Conservation (phyloP, 1,140 invertebrate genomes). For the Lasioglossum albipes region DNA sequence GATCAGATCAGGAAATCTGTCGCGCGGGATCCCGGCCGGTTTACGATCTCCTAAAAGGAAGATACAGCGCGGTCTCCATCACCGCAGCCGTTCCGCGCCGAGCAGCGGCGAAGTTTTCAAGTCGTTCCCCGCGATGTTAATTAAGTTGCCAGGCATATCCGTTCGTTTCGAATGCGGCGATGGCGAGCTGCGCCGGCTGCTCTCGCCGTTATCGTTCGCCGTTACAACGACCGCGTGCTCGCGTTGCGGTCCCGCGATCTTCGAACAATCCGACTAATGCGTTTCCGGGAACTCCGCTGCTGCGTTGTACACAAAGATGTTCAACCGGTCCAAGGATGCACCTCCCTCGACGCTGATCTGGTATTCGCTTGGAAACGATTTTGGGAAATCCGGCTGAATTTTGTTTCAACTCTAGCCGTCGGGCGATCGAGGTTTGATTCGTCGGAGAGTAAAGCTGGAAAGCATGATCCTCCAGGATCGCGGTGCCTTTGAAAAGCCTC, state of each 20-base stretch:
- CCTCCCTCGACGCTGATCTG: background rate
- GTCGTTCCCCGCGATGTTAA: slow-evolving; percentile 32
- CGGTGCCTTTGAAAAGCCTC: background rate
- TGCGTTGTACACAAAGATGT: background rate
- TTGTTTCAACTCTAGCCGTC: background rate
- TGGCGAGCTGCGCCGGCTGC: slow-evolving; percentile 20
- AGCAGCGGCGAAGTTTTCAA: slow-evolving; percentile 20
- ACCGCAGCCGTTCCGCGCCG: background rate
- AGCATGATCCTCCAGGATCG: background rate
- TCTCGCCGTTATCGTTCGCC: slow-evolving; percentile 36
- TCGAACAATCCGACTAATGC: slow-evolving; percentile 5
- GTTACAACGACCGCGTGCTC: slow-evolving; percentile 24
- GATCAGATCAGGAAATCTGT: background rate
- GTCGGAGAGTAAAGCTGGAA: background rate
- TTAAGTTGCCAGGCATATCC: slow-evolving; percentile 24
- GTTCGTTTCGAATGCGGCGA: slow-evolving; percentile 4
- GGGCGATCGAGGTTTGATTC: background rate
- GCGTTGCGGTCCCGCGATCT: slow-evolving; percentile 10
- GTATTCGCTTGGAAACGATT: too few relatives aligned
- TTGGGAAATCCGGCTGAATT: background rate
- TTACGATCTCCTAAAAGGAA: slow-evolving; percentile 20
- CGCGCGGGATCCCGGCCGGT: background rate
- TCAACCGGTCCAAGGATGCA: too few relatives aligned
- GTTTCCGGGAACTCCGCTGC: background rate
- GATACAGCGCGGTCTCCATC: background rate